These are phyloP conservation scores for Hartigia nigra DNA, from an alignment of 2,888 invertebrate genomes.

Conservation along the genomic window DNA sequence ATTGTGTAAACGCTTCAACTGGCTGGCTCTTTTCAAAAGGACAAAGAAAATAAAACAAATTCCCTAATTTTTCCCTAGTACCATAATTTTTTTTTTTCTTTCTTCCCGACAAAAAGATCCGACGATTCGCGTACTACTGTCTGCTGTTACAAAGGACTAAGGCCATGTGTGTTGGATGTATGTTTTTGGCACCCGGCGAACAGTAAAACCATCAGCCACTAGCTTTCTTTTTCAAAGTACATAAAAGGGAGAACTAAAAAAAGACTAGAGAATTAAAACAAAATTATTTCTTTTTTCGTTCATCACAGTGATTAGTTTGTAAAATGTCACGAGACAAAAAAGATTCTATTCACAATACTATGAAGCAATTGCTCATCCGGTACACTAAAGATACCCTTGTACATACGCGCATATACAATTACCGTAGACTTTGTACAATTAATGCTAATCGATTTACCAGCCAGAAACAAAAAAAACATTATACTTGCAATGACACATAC, in stretches of 20 bases:
- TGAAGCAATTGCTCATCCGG: neutral
- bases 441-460: neutral
- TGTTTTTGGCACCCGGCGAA: neutral
- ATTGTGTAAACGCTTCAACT: neutral
- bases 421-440: neutral
- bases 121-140: neutral
- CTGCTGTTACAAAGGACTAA: neutral
- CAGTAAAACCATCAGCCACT: neutral
- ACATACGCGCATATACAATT: neutral
- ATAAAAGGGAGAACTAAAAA: neutral
- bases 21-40: neutral
- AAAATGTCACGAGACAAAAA: neutral
- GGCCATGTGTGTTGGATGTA: neutral
- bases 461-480: neutral
- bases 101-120: neutral
- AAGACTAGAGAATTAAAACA: neutral
- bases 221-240: neutral
- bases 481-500: neutral
- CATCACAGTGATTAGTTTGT: neutral
- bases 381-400: neutral
- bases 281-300: neutral
- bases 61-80: neutral
- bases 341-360: neutral
- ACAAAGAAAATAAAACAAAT: neutral
- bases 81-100: neutral